phyloP scores from a whole-genome alignment of 2,797 vertebrate genomes.

The Aulostomus chinensis region DNA sequence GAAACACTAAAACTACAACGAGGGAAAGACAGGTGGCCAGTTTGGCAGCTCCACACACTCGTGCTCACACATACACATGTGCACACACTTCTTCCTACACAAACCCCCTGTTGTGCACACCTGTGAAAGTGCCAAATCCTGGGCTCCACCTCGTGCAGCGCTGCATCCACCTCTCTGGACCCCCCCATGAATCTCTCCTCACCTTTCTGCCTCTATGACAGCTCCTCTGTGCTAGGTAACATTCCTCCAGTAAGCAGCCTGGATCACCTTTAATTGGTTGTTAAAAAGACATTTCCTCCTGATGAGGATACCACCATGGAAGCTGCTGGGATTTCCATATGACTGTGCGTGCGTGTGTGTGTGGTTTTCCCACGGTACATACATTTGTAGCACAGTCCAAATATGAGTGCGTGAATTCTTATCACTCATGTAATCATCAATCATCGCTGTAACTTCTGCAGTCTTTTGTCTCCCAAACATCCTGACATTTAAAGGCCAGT shows the following conservation, averaged over 20 bases:
- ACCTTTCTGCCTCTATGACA: conserved; percentile 20
- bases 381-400: too few species aligned
- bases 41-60: conserved; percentile 67
- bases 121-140: conserved; percentile 73
- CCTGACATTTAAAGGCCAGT: too few species aligned
- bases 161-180: conserved; percentile 3
- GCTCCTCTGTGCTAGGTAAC: conserved; percentile 70
- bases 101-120: conserved; percentile 73
- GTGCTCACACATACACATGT: conserved; percentile 16
- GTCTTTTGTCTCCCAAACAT: conserved; percentile 16
- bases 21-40: conserved; percentile 76
- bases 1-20: conserved; percentile 82
- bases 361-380: neutral
- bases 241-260: conserved; percentile 64
- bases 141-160: conserved; percentile 38
- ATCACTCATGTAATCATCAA: conserved; percentile 7
- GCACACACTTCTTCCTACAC: conserved; percentile 55
- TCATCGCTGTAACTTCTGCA: neutral
- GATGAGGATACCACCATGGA: conserved; percentile 61
- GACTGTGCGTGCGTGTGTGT: neutral
- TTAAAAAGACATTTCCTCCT: conserved; percentile 80
- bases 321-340: conserved; percentile 16
- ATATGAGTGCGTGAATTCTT: neutral
- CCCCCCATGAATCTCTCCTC: conserved; percentile 41
- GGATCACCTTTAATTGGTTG: conserved; percentile 72